Evolutionary conservation across 2,888 invertebrate genomes (phyloP), one percentile per base, ranked within the genome.

Genomic region (Elaeidobius kamerunicus): DNA sequence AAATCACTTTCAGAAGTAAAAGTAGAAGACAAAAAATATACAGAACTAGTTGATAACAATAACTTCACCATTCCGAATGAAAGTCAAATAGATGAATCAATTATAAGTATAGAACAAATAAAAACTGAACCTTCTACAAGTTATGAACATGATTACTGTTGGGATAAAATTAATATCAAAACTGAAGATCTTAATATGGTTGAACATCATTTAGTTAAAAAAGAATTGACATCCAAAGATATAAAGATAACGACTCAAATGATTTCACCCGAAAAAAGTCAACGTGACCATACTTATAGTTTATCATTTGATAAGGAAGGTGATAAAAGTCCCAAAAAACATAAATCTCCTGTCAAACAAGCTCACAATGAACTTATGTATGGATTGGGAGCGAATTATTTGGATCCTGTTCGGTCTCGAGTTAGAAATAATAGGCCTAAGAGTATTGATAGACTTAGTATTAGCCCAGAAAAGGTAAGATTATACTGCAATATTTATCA

Each of bases 111-210:
- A 9, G 36, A 43, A 27, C 18, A 23, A 23, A 32, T 54, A n/a
- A 54, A 48, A 44, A 47, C 43, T n/a, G 54, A 51, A 17, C 18
- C 52, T 4, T 45, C 59, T 6, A 52, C 55, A 11, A 61, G 55
- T 56, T 59, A 54, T 23, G 69, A 68, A 43, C 68, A 69, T 45
- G 64, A 67, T 58, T 68, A 69, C 49, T 68, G 68, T 44, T 61
- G 56, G 19, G 62, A 58, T 35, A 56, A 56, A 19, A 19, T 38
- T 17, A 23, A 15, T 32, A 30, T 44, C 20, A 47, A 52, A 23
- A 38, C 36, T 20, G 40, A 52, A 43, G 44, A 49, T 38, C 30
- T 34, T 6, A 53, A 56, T 19, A n/a, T 38, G 6, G 40, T 51
- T 9, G 44, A 36, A 14, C 23, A 36, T 42, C 16, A 19, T 6